These are phyloP conservation scores for Aelia acuminata DNA, from an alignment of 2,888 invertebrate genomes.

Conservation along the genomic window DNA sequence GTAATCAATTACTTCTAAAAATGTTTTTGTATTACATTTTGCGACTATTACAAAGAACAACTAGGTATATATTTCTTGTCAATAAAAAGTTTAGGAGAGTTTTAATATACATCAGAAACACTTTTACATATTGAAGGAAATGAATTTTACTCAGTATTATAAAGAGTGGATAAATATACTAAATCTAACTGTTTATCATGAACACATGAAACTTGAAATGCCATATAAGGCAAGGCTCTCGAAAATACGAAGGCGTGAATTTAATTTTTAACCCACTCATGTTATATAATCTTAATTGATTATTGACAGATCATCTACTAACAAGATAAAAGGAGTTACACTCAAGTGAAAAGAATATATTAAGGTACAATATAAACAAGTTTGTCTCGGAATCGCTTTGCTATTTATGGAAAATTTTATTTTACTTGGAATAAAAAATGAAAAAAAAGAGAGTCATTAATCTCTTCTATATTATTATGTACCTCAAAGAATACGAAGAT, in stretches of 20 bases:
- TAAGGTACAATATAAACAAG: not conserved
- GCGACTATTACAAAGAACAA: too few species aligned
- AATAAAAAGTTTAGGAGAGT: too few species aligned
- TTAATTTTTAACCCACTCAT: not conserved
- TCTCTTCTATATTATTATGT: not conserved
- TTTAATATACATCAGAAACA: too few species aligned
- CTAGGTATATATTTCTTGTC: too few species aligned
- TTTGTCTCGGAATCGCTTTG: not conserved
- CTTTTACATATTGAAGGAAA: too few species aligned
- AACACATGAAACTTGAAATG: not conserved
- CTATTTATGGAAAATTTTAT: not conserved
- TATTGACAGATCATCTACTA: not conserved
- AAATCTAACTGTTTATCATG: too few species aligned
- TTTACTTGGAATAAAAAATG: not conserved
- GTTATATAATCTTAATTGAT: not conserved
- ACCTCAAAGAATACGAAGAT: not conserved
- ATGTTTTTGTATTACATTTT: too few species aligned
- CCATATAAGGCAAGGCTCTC: not conserved
- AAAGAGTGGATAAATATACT: too few species aligned
- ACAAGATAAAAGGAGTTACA: not conserved
- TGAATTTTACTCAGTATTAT: too few species aligned
- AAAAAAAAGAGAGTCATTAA: not conserved
- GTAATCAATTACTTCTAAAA: too few species aligned
- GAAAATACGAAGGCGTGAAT: not conserved
- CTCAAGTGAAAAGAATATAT: not conserved